A percentile compares a stretch with the other conserved stretches of the same genome.
Evolutionary conservation across 1,140 invertebrate species (phyloP).

Genomic region (Agrilus planipennis): DNA sequence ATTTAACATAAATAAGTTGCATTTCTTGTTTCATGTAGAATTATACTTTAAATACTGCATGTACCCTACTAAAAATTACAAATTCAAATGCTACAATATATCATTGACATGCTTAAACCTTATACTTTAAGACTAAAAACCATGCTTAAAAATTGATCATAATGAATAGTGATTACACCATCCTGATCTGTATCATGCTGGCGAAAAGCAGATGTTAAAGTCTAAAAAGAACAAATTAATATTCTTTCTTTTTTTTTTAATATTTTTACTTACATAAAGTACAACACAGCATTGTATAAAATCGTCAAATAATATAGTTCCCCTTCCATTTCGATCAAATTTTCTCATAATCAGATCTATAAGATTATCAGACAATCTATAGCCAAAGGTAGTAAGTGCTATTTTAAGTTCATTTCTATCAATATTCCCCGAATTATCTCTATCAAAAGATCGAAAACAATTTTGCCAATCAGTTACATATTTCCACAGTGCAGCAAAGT

Average conservation of each 20-base stretch:
- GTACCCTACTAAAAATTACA: no score
- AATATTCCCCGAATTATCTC: conserved; percentile 88
- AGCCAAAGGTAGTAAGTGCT: conserved; percentile 81
- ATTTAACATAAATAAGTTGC: no score
- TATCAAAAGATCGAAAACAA: conserved; percentile 84
- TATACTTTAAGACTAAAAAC: conserved; percentile 3
- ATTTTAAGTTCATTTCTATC: conserved; percentile 75
- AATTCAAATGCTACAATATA: no score
- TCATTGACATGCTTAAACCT: not conserved
- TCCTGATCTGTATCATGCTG: conserved; percentile 8
- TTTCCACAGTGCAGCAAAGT: conserved; percentile 88
- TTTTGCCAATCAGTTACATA: conserved; percentile 93
- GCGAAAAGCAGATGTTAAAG: conserved; percentile 46
- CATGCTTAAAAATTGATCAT: conserved; percentile 8
- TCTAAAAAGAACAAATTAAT: conserved; percentile 22
- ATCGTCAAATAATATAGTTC: conserved; percentile 88
- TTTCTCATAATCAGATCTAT: conserved; percentile 72
- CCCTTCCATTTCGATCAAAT: conserved; percentile 77
- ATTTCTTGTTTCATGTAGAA: no score
- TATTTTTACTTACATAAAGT: conserved; percentile 12
- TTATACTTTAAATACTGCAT: no score
- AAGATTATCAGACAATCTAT: conserved; percentile 71
- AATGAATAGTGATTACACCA: conserved; percentile 8
- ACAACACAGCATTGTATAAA: conserved; percentile 91
- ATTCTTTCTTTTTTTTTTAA: no score